phyloP scores from a whole-genome alignment of 2,113 vertebrate genomes.

The Trochalopteron elliotii region DNA sequence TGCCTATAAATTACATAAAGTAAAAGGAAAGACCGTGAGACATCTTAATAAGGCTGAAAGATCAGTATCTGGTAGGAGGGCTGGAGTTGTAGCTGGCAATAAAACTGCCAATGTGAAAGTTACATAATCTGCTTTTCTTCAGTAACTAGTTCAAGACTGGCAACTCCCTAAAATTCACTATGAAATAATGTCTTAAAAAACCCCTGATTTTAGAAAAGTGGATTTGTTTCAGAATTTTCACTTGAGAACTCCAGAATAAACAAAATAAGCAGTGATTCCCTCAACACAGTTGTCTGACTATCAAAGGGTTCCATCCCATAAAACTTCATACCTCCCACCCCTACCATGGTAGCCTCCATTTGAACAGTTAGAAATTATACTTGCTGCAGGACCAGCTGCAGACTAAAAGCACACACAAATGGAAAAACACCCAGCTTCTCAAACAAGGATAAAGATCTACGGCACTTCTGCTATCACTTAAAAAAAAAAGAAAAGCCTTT shows the following conservation, averaged over 20 bases:
- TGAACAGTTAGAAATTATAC: accelerated
- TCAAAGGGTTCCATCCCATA: neutral
- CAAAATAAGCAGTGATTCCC: neutral
- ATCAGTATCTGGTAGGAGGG: neutral
- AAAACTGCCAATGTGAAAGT: neutral
- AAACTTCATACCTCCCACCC: neutral
- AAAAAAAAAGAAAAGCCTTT: neutral
- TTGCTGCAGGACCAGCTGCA: neutral
- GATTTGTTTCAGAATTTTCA: neutral
- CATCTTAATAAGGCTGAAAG: neutral
- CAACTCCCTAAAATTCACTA: constrained; percentile 9
- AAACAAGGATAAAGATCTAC: neutral
- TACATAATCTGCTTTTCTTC: constrained; percentile 2
- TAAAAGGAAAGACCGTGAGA: neutral
- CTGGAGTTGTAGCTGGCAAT: neutral
- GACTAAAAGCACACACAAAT: neutral
- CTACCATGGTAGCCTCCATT: accelerated
- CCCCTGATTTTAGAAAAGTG: neutral
- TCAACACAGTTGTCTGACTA: neutral
- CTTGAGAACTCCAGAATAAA: neutral
- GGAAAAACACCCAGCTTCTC: neutral
- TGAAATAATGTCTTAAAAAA: constrained; percentile 19
- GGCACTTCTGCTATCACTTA: neutral
- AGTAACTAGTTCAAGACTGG: neutral
- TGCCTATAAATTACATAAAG: neutral